Evolutionary conservation across 2,888 invertebrate species (phyloP).

Genomic region (Eupithecia exiguata): DNA sequence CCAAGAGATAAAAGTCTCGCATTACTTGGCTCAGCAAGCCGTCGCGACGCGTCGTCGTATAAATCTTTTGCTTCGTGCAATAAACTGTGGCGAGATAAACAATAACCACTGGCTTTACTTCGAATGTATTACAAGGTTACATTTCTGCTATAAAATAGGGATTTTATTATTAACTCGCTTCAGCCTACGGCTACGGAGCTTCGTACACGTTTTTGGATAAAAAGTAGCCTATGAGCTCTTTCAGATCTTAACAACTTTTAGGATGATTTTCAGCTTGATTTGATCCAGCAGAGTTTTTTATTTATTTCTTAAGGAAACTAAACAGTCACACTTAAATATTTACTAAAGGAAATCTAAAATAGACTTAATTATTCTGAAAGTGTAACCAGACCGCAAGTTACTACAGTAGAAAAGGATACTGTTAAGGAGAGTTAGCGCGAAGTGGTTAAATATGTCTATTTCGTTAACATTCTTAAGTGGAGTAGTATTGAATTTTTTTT

Average conservation of each 20-base stretch:
- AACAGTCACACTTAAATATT: background rate
- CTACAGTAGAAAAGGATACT: too few species aligned
- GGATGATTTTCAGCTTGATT: background rate
- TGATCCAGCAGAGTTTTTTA: background rate
- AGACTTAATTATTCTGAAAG: too few species aligned
- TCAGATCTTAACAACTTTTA: background rate
- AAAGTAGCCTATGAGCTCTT: background rate
- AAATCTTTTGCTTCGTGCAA: conserved; percentile 35
- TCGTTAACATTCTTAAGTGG: too few species aligned
- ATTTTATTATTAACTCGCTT: conserved; percentile 2
- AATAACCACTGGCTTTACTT: conserved; percentile 29
- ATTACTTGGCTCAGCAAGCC: conserved; percentile 30
- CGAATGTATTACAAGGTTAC: conserved; percentile 34
- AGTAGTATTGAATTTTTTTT: background rate
- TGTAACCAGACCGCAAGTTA: too few species aligned
- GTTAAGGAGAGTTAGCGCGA: too few species aligned
- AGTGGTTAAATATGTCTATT: too few species aligned
- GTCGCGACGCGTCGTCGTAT: conserved; percentile 19
- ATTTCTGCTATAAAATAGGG: conserved; percentile 13
- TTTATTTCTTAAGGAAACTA: background rate
- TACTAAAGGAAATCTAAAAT: too few species aligned
- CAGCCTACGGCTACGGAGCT: background rate
- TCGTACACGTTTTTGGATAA: background rate
- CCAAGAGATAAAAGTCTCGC: conserved; percentile 23
- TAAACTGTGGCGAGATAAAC: conserved; percentile 33